Evolutionary conservation across 1,140 invertebrate species (phyloP).

Genomic region (Caenorhabditis remanei): DNA sequence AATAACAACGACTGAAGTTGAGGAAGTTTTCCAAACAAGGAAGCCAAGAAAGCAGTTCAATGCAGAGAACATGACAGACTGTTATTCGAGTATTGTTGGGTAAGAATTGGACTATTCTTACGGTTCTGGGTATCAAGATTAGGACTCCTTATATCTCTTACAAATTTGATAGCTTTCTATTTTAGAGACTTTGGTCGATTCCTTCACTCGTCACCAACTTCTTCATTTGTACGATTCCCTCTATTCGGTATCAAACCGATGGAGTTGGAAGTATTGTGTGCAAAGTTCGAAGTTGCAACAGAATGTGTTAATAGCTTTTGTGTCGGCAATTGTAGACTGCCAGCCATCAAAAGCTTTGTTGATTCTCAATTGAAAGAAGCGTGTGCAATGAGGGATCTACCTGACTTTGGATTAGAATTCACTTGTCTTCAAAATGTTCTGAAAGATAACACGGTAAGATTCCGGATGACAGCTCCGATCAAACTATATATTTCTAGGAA

Average conservation of each 20-base stretch:
- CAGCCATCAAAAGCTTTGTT: conserved; percentile 49
- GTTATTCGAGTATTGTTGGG: conserved; percentile 47
- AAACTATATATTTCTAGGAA: neutral
- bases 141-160: neutral
- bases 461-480: neutral
- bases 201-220: conserved; percentile 14
- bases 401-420: conserved; percentile 9
- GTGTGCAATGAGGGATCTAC: conserved; percentile 5
- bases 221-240: conserved; percentile 29
- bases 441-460: conserved; percentile 17
- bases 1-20: neutral
- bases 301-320: conserved; percentile 21
- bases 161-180: neutral
- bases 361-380: conserved; percentile 38
- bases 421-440: conserved; percentile 14
- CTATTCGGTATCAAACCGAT: conserved; percentile 23
- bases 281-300: conserved; percentile 36
- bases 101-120: neutral
- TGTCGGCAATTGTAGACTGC: conserved; percentile 8
- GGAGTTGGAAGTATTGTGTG: conserved; percentile 35
- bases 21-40: neutral
- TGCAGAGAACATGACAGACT: conserved; percentile 46
- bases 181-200: conserved; percentile 35
- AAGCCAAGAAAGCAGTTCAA: conserved; percentile 23
- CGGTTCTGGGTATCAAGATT: neutral